phyloP scores from a whole-genome alignment of 2,113 vertebrate genomes.

The Prunella himalayana region DNA sequence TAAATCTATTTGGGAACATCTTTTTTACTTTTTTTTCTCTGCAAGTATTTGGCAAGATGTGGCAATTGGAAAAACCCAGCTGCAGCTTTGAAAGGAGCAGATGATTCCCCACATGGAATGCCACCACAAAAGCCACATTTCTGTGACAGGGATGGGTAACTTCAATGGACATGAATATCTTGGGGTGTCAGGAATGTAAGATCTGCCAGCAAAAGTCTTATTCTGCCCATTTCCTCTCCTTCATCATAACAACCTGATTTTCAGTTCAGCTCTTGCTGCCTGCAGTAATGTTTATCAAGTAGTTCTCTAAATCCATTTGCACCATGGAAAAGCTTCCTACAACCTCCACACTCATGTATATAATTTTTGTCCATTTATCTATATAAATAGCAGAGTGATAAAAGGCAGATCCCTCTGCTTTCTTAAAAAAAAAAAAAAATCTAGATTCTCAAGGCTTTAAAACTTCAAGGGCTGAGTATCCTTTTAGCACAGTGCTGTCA shows the following conservation, averaged over 20 bases:
- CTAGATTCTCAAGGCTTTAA: neutral
- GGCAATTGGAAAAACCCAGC: neutral
- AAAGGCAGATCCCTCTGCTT: neutral
- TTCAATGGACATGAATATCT: neutral
- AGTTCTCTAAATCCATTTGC: neutral
- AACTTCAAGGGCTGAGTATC: neutral
- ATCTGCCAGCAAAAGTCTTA: neutral
- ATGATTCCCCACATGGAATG: neutral
- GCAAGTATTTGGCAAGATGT: neutral
- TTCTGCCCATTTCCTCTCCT: neutral
- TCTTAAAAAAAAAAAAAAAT: neutral
- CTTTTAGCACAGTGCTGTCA: neutral
- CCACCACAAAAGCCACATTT: neutral
- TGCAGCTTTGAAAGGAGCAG: neutral
- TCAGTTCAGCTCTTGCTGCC: neutral
- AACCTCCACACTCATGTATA: neutral
- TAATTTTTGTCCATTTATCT: neutral
- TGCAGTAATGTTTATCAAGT: neutral
- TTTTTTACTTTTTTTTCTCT: neutral
- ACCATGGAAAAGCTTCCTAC: neutral
- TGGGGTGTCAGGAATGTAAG: neutral
- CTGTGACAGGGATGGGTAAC: neutral
- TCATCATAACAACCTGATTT: neutral
- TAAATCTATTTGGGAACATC: neutral
- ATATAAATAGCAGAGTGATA: neutral